Evolutionary conservation across 2,113 vertebrate genomes (phyloP).

Genomic region (Caracal caracal): DNA sequence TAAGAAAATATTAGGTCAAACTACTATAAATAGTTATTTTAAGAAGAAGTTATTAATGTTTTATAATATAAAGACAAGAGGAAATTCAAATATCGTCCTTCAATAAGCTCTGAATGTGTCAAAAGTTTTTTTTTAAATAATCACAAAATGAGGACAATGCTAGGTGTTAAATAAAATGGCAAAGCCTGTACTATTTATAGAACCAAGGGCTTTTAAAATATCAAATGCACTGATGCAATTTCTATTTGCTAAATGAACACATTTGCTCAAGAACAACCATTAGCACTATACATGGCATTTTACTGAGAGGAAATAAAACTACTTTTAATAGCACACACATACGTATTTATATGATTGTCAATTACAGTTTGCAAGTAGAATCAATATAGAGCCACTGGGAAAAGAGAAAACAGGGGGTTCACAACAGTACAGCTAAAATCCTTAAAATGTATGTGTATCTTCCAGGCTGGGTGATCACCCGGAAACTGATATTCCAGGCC

Average conservation of each 20-base stretch:
- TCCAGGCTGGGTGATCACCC: neutral
- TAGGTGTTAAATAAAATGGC: neutral
- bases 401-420: neutral
- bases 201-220: conserved; percentile 12
- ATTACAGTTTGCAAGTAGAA: neutral
- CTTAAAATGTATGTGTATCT: neutral
- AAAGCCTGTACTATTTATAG: neutral
- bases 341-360: neutral
- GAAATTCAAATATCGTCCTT: conserved; percentile 5
- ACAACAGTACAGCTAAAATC: neutral
- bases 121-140: conserved; percentile 9
- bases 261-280: neutral
- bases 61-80: conserved; percentile 3
- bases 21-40: neutral
- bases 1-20: neutral
- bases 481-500: neutral
- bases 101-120: conserved; percentile 11
- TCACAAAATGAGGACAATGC: neutral
- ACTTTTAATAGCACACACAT: neutral
- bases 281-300: neutral
- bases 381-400: neutral
- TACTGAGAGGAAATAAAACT: neutral
- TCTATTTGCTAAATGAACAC: neutral
- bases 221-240: neutral
- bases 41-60: neutral